These are phyloP conservation scores for Oscheius sp. DNA, from an alignment of 2,888 invertebrate genomes.

Conservation along the genomic window DNA sequence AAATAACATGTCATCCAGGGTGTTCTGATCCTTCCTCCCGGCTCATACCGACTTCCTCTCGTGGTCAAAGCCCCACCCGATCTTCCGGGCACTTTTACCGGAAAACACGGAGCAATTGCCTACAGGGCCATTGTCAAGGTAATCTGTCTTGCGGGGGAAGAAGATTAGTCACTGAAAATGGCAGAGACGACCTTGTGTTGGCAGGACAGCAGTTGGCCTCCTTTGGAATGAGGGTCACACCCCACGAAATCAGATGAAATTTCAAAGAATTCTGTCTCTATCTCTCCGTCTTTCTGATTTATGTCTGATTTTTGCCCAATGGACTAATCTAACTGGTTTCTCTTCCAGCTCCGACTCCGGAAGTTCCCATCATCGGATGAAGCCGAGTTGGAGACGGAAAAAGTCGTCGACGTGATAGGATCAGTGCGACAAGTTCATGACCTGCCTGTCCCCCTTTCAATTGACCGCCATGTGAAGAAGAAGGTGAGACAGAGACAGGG, in stretches of 20 bases:
- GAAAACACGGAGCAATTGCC: constrained; percentile 53
- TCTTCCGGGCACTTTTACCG: constrained; percentile 53
- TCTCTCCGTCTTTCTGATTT: too few relatives aligned
- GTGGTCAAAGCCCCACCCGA: constrained; percentile 45
- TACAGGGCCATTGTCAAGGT: constrained; percentile 50
- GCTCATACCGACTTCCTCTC: constrained; percentile 46
- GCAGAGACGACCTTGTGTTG: constrained; percentile 13
- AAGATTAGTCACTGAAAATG: constrained; percentile 4
- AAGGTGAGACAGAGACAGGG: constrained; percentile 33
- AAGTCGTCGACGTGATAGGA: constrained; percentile 49
- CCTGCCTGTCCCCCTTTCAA: constrained; percentile 40
- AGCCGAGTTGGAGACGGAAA: constrained; percentile 50
- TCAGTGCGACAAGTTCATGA: constrained; percentile 44
- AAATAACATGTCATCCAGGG: constrained; percentile 10
- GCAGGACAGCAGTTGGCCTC: not conserved
- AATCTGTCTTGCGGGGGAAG: not conserved
- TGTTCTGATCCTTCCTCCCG: constrained; percentile 46
- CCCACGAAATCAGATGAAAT: not conserved
- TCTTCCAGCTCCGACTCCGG: constrained; percentile 33
- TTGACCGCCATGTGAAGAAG: constrained; percentile 52
- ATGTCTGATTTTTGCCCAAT: too few relatives aligned
- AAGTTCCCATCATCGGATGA: constrained; percentile 44
- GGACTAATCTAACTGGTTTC: not conserved
- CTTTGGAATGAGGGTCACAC: not conserved
- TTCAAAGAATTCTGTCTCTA: too few relatives aligned